A percentile compares a stretch with the other conserved stretches of the same genome.
Evolutionary conservation across 2,888 invertebrate species (phyloP).

Genomic region (Lacanobia wlatinum): DNA sequence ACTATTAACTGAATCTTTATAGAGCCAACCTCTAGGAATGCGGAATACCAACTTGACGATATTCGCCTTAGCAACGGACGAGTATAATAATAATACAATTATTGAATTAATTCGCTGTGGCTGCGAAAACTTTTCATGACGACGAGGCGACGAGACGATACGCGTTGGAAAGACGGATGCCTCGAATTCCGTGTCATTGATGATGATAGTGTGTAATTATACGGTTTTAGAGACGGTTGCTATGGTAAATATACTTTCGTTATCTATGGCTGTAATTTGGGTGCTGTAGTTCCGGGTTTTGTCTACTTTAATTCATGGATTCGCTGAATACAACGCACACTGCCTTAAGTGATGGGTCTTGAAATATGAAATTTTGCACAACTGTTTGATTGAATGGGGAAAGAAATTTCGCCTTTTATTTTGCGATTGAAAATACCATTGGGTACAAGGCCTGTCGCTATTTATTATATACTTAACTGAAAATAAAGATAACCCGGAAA

Average conservation of each 20-base stretch:
- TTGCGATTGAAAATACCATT: no score
- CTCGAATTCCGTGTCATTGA: constrained; percentile 55
- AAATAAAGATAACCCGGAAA: no score
- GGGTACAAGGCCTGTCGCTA: no score
- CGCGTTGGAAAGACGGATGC: constrained; percentile 31
- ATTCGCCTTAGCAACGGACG: constrained; percentile 71
- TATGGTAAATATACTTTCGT: constrained; percentile 26
- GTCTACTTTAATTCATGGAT: no score
- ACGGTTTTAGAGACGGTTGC: constrained; percentile 20
- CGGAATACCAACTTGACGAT: constrained; percentile 77
- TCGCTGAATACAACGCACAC: neutral
- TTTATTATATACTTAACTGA: no score
- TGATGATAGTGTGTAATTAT: constrained; percentile 58
- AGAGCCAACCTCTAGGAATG: constrained; percentile 80
- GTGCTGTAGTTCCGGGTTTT: neutral
- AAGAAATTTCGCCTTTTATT: no score
- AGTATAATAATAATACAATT: constrained; percentile 55
- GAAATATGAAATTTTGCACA: neutral
- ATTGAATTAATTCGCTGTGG: constrained; percentile 53
- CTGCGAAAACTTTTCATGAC: constrained; percentile 47
- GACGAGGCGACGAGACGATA: constrained; percentile 1
- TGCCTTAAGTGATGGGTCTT: neutral
- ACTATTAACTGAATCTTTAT: constrained; percentile 82
- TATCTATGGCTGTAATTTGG: neutral
- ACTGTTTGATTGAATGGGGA: neutral